Evolutionary conservation across 2,113 vertebrate genomes (phyloP).

Genomic region (Himantopus leucocephalus): DNA sequence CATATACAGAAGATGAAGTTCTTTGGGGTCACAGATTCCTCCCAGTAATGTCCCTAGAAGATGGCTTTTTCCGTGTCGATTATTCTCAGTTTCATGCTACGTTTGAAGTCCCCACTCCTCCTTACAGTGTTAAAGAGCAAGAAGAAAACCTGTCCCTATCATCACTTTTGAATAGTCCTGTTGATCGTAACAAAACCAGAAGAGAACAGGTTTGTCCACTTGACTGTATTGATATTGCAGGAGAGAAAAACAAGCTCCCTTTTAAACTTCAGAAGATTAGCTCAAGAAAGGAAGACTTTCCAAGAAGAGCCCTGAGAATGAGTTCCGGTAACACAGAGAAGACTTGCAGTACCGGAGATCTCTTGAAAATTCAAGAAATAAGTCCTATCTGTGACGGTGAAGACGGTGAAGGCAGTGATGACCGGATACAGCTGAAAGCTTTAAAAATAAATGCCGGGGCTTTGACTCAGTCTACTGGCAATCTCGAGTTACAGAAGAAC

Average conservation of each 20-base stretch:
- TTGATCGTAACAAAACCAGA: constrained; percentile 48
- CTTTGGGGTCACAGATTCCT: constrained; percentile 90
- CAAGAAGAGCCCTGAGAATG: constrained; percentile 66
- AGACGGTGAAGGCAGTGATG: constrained; percentile 67
- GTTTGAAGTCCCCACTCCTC: constrained; percentile 86
- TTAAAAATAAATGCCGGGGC: constrained; percentile 68
- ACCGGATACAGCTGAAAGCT: constrained; percentile 74
- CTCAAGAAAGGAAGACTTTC: constrained; percentile 73
- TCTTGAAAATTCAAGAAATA: constrained; percentile 77
- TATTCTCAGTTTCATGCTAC: constrained; percentile 90
- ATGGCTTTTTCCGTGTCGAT: constrained; percentile 90
- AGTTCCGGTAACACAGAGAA: constrained; percentile 69
- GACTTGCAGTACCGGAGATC: constrained; percentile 79
- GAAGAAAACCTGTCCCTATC: constrained; percentile 80
- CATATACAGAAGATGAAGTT: constrained; percentile 89
- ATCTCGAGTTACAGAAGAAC: constrained; percentile 73
- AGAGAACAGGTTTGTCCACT: constrained; percentile 78
- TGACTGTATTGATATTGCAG: constrained; percentile 68
- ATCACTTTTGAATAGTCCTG: constrained; percentile 66
- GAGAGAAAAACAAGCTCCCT: constrained; percentile 76
- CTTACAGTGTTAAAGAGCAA: constrained; percentile 85
- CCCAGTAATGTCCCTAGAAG: constrained; percentile 88
- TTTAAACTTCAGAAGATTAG: constrained; percentile 83
- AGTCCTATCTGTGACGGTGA: constrained; percentile 69
- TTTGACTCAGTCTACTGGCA: constrained; percentile 77